These are phyloP conservation scores for Lycaena phlaeas DNA, from an alignment of 2,888 invertebrate genomes.

Conservation along the genomic window DNA sequence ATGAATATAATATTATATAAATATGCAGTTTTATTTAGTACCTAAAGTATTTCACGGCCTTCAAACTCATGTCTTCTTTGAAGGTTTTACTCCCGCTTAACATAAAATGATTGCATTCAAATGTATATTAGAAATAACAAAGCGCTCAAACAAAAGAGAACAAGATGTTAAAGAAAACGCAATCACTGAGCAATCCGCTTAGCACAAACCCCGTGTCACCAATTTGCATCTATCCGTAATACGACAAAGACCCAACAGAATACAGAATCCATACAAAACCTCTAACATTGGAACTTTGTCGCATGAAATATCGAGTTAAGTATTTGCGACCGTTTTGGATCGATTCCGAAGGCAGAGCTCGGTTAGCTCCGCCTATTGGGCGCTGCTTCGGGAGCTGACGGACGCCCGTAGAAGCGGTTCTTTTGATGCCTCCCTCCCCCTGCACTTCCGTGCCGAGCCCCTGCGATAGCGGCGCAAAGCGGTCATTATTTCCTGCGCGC, in stretches of 20 bases:
- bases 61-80: too few species aligned
- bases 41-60: too few species aligned
- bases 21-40: too few species aligned
- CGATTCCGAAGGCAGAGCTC: slow-evolving; percentile 64
- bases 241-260: slow-evolving; percentile 36
- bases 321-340: slow-evolving; percentile 52
- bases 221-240: slow-evolving; percentile 29
- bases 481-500: slow-evolving; percentile 67
- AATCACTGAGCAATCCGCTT: slow-evolving; percentile 65
- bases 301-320: slow-evolving; percentile 25
- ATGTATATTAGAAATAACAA: neutral
- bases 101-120: neutral
- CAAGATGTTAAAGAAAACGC: slow-evolving; percentile 42
- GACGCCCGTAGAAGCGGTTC: slow-evolving; percentile 56
- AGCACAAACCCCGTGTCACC: slow-evolving; percentile 33
- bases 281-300: slow-evolving; percentile 34
- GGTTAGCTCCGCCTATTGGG: slow-evolving; percentile 63
- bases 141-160: slow-evolving; percentile 32
- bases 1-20: too few species aligned
- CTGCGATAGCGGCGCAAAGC: slow-evolving; percentile 53
- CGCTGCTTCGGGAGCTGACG: slow-evolving; percentile 64
- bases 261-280: slow-evolving; percentile 2
- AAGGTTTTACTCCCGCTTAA: too few species aligned
- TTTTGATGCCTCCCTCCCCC: slow-evolving; percentile 57
- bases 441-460: slow-evolving; percentile 31